Base-by-base conservation (phyloP, 2,888 invertebrate genomes). In the Galerucella calmariensis region DNA sequence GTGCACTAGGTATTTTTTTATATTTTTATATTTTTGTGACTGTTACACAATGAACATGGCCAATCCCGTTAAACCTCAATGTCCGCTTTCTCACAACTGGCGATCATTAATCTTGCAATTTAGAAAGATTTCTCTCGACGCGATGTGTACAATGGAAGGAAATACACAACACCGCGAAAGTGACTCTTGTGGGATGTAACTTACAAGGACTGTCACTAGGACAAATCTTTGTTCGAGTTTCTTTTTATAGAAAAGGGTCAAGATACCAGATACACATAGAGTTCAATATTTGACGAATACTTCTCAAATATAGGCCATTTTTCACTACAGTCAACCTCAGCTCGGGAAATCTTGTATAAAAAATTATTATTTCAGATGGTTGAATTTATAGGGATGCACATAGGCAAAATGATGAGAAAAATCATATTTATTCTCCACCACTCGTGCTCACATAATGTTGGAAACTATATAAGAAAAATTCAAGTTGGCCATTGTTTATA, bases 91-190 rank as follows among this genome's bases (percentile, higher is more conserved):
- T 16, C 16, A 20, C 20, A 56, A 16, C 8, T 16, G 16, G 10
- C 8, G 9, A 20, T 56, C 56, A 56, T 56, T 56, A 56, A 56
- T 56, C 56, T 56, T 56, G 56, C 56, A 20, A 56, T 56, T 56
- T 56, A 16, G 20, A 56, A 56, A 20, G 16, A 16, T 56, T 56
- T 56, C 56, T 20, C 56, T 56, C 56, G 16, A 16, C 56, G 35
- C 90, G 96, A 75, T 94, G 95, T 10, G 95, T 10, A 92, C 93
- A 69, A 69, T 69, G 51, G 51, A 27, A 62, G 46, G 62, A 62
- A 69, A 69, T 35, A 56, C 62, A 48, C 51, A 48, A 46, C 69
- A 35, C 62, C 48, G 35, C 69, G 62, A 62, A 62, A 69, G 69
- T 69, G 62, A 62, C 69, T 69, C 69, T 69, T n/a, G 69, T 44